Evolutionary conservation across 1,140 invertebrate genomes (phyloP).

Genomic region (Rhyacophila brunnea): DNA sequence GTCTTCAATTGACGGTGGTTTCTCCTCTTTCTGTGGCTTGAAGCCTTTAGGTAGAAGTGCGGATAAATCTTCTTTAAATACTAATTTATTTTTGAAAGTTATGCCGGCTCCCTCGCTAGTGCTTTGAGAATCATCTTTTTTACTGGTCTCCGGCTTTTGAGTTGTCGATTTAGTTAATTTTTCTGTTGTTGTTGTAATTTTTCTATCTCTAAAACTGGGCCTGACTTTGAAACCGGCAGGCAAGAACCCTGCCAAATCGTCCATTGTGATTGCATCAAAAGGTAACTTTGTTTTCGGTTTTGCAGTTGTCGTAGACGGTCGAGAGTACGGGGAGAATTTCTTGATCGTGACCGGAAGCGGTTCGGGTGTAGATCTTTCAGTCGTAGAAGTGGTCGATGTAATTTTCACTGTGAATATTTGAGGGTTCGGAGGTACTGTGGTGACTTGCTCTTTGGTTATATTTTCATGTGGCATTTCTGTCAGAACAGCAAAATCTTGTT

Average conservation of each 20-base stretch:
- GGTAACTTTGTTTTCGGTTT: conserved; percentile 50
- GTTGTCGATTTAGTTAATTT: conserved; percentile 28
- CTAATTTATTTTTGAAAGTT: conserved; percentile 53
- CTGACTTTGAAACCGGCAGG: conserved; percentile 63
- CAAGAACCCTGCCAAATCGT: conserved; percentile 59
- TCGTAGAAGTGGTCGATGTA: conserved; percentile 42
- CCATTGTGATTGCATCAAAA: conserved; percentile 61
- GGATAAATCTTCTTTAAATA: conserved; percentile 58
- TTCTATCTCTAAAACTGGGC: conserved; percentile 53
- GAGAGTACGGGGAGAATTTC: conserved; percentile 63
- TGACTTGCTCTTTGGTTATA: conserved; percentile 40
- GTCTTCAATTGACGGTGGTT: conserved; percentile 27
- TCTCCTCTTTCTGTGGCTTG: conserved; percentile 53
- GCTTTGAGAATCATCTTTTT: conserved; percentile 44
- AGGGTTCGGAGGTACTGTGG: conserved; percentile 37
- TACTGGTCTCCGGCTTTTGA: conserved; percentile 27
- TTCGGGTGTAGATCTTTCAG: conserved; percentile 50
- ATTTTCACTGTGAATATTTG: conserved; percentile 52
- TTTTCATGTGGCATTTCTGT: conserved; percentile 60
- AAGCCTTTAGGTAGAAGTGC: conserved; percentile 67
- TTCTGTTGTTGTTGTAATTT: conserved; percentile 46
- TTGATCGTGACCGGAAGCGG: conserved; percentile 58
- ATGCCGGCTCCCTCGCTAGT: conserved; percentile 47
- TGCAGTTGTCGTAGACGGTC: conserved; percentile 53
- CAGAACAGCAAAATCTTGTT: conserved; percentile 58